These are phyloP conservation scores for Kryptopterus vitreolus DNA, from an alignment of 2,797 vertebrate genomes.

Conservation along the genomic window DNA sequence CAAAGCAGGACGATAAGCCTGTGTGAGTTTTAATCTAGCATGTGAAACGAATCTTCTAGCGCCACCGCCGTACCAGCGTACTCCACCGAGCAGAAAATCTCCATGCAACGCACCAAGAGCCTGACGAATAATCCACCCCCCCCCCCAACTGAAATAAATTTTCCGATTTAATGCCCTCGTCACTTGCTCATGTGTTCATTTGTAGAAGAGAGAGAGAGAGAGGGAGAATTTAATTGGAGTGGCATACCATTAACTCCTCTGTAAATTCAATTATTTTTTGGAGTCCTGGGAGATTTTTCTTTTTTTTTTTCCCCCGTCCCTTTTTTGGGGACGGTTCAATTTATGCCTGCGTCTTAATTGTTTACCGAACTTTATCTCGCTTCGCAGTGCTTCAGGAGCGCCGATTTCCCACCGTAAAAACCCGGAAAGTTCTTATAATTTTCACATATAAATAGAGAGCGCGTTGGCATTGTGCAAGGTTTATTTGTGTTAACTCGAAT, in stretches of 20 bases:
- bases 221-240: slow-evolving; percentile 54
- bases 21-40: slow-evolving; percentile 26
- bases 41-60: slow-evolving; percentile 42
- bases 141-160: slow-evolving; percentile 37
- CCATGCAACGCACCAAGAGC: slow-evolving; percentile 40
- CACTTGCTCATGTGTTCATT: slow-evolving; percentile 39
- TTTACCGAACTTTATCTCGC: slow-evolving; percentile 34
- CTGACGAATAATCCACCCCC: slow-evolving; percentile 33
- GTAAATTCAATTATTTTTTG: slow-evolving; percentile 57
- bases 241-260: slow-evolving; percentile 44
- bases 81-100: slow-evolving; percentile 43
- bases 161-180: slow-evolving; percentile 46
- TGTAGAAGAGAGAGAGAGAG: slow-evolving; percentile 31
- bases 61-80: slow-evolving; percentile 7
- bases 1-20: slow-evolving; percentile 32
- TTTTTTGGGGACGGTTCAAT: slow-evolving; percentile 45
- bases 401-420: not conserved
- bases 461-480: too few relatives aligned
- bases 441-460: too few relatives aligned
- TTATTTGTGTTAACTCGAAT: too few relatives aligned
- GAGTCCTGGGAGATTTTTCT: slow-evolving; percentile 54
- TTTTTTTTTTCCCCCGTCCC: too few relatives aligned
- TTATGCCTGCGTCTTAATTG: slow-evolving; percentile 41
- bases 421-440: too few relatives aligned
- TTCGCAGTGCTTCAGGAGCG: slow-evolving; percentile 9